Evolutionary conservation across 2,113 vertebrate species (phyloP), one percentile per base, ranked within the genome.

Genomic region (Bostrychus sinensis): DNA sequence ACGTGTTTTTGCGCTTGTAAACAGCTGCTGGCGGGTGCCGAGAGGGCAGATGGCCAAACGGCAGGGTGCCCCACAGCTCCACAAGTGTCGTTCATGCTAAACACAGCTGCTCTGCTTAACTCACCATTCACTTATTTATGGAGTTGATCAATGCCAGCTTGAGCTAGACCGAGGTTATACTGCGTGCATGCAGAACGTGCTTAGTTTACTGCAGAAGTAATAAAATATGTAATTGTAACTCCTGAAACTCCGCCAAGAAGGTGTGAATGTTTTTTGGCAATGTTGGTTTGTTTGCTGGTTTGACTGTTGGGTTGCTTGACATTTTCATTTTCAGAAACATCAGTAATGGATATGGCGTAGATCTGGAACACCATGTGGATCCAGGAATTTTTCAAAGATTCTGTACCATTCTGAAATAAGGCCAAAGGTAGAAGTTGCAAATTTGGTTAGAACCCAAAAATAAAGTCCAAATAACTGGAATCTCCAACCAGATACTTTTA

Each of bases 51-150:
- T 25, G 69, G 75, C 77, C 80, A 83, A 77, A 41, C 60, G 0
- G 55, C 14, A 74, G 41, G 68, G 67, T 69, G 80, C 62, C 66
- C 72, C 14, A 62, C 72, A 60, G 72, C 68, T 82, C 77, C 20
- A 32, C 70, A 37, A 59, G 77, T 69, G 64, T 28, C 8, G 60
- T 59, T 54, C 41, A 19, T 50, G 77, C 80, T 66, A 69, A 73
- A 78, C 32, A 36, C 74, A 75, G 78, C 78, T 81, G 75, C 78
- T 56, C 62, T 38, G 55, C 65, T 86, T 82, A 82, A 80, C 72
- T 79, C 78, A 81, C 70, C 69, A 9, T 57, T 60, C 54, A 67
- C 19, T 63, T 58, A 66, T 68, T 78, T 51, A 69, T 14, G 17
- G 16, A 19, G 46, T 16, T 11, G n/a, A 58, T 53, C 13, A 7